phyloP scores from a whole-genome alignment of 53 echinoderm and acorn worm species.

The Holothuria leucospilota region DNA sequence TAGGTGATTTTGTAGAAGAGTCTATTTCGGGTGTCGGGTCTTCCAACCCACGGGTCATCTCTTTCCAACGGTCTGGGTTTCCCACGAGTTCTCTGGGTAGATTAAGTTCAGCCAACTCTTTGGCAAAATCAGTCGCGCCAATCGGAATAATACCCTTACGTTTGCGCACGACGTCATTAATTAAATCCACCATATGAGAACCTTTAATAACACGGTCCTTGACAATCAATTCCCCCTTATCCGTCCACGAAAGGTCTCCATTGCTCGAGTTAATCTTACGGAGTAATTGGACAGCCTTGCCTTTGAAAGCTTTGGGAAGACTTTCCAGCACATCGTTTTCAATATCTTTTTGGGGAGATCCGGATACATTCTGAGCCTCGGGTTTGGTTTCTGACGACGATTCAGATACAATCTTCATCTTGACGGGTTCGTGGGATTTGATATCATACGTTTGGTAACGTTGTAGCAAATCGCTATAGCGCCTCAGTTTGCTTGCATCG shows the following conservation, averaged over 20 bases:
- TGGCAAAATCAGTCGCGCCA: slow-evolving; percentile 37
- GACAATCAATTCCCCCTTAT: slow-evolving; percentile 10
- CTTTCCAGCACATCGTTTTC: background rate
- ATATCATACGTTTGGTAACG: background rate
- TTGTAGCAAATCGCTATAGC: slow-evolving; percentile 2
- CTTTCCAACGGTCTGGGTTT: slow-evolving; percentile 57
- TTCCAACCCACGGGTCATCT: slow-evolving; percentile 3
- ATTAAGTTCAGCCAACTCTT: slow-evolving; percentile 31
- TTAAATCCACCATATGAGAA: slow-evolving; percentile 62
- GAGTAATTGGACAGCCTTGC: background rate
- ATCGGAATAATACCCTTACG: slow-evolving; percentile 26
- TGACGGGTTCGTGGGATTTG: slow-evolving; percentile 5
- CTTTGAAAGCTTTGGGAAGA: background rate
- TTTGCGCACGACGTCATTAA: slow-evolving; percentile 62
- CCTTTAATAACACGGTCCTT: slow-evolving; percentile 35
- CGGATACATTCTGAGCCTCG: background rate
- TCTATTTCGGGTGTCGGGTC: too few relatives aligned
- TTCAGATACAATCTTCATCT: background rate
- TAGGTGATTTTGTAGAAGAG: too few relatives aligned
- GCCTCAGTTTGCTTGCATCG: slow-evolving; percentile 28
- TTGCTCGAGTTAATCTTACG: background rate
- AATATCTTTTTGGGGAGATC: background rate
- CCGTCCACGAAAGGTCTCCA: background rate
- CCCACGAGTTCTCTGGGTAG: slow-evolving; percentile 43
- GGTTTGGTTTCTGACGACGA: background rate